Evolutionary conservation across 2,797 vertebrate genomes (phyloP).

Genomic region (Sus cebifrons): DNA sequence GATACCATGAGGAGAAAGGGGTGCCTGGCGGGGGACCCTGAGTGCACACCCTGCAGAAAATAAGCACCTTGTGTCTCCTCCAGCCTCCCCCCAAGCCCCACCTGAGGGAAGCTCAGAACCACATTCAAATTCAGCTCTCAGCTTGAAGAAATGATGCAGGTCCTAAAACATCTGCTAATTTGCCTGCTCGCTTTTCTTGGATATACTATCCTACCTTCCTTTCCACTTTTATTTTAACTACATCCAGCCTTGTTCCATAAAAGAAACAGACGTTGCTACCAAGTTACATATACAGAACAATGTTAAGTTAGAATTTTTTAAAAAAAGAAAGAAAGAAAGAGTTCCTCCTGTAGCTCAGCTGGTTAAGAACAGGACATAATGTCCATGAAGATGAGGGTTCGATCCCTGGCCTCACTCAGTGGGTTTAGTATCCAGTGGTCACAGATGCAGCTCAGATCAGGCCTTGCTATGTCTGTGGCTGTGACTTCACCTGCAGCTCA

Average conservation of each 20-base stretch:
- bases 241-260: neutral
- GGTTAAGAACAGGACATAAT: no score
- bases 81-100: neutral
- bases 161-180: neutral
- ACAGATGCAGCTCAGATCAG: no score
- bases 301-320: neutral
- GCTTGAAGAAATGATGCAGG: neutral
- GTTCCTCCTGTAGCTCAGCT: no score
- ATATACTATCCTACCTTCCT: neutral
- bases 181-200: neutral
- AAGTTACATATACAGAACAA: neutral
- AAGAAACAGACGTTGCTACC: neutral
- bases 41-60: neutral
- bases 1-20: neutral
- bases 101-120: neutral
- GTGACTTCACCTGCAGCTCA: no score
- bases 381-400: no score
- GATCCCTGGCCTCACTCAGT: no score
- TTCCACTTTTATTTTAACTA: neutral
- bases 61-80: neutral
- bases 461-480: no score
- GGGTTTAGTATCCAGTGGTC: no score
- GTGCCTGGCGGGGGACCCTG: neutral
- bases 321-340: neutral
- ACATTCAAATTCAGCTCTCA: neutral